These are phyloP conservation scores for Muntiacus muntjak DNA, from an alignment of 2,113 vertebrate species.

Conservation along the genomic window DNA sequence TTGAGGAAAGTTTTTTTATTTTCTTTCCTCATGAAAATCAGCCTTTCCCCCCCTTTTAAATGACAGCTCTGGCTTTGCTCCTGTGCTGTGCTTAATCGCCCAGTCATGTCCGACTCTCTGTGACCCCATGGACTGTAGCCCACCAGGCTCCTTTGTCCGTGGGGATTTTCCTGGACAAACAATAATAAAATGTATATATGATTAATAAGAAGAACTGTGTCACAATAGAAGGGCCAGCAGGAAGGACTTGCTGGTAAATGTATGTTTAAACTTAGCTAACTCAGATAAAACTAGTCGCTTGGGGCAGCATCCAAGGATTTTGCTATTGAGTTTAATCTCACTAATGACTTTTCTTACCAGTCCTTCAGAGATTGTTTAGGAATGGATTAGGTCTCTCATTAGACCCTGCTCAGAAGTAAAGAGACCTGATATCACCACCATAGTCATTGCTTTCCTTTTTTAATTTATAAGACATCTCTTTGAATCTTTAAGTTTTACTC, in stretches of 20 bases:
- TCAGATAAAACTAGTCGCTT: fast-evolving
- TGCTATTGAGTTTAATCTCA: fast-evolving
- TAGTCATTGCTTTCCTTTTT: neutral
- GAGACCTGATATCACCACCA: neutral
- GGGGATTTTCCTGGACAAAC: neutral
- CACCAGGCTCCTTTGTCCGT: neutral
- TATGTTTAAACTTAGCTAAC: neutral
- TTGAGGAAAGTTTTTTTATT: neutral
- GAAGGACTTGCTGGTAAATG: neutral
- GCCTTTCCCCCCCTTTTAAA: neutral
- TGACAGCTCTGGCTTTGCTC: constrained; percentile 29
- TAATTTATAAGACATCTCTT: neutral
- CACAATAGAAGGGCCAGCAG: neutral
- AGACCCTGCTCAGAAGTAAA: fast-evolving
- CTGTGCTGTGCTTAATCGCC: too few species aligned
- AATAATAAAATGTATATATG: too few species aligned
- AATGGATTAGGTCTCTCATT: neutral
- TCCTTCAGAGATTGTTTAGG: neutral
- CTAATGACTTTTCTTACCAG: fast-evolving
- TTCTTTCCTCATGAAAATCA: neutral
- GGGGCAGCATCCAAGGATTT: neutral
- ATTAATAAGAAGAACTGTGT: neutral
- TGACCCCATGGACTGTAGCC: neutral
- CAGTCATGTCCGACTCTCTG: too few species aligned
- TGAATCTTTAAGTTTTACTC: neutral